Conservation (phyloP, 1,140 invertebrate species). For the Caenorhabditis brenneri region DNA sequence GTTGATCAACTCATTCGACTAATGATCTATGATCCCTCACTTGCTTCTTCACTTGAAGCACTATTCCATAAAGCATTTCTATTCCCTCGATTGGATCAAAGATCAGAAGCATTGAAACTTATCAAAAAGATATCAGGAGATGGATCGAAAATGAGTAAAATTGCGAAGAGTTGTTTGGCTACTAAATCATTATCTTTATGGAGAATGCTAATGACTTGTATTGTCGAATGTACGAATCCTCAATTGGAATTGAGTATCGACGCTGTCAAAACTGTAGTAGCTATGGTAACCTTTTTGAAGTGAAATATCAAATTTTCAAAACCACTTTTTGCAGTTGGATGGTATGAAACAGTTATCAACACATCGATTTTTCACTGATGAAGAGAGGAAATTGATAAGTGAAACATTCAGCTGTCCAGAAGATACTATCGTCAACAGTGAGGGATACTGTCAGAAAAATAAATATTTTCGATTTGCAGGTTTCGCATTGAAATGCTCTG, state of each 20-base stretch:
- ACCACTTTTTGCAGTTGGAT: background rate
- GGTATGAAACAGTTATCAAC: constrained; percentile 23
- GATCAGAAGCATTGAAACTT: constrained; percentile 49
- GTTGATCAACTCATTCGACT: constrained; percentile 50
- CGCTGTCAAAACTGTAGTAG: constrained; percentile 4
- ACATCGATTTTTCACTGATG: constrained; percentile 2
- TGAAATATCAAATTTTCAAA: too few relatives aligned
- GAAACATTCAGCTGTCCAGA: background rate
- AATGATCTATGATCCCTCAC: constrained; percentile 10
- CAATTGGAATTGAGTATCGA: constrained; percentile 46
- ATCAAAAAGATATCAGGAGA: constrained; percentile 45
- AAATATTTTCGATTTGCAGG: background rate
- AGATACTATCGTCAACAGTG: constrained; percentile 11
- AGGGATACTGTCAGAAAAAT: background rate
- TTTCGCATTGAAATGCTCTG: constrained; percentile 20
- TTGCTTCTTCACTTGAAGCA: constrained; percentile 50
- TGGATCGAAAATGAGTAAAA: constrained; percentile 2
- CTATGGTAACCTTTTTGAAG: too few relatives aligned
- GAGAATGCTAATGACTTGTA: constrained; percentile 54
- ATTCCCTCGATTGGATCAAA: constrained; percentile 53
- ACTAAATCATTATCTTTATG: constrained; percentile 38
- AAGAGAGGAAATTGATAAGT: background rate
- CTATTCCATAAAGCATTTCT: constrained; percentile 55
- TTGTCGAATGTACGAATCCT: constrained; percentile 47
- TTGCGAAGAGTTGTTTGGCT: background rate